Conservation (phyloP, 2,888 invertebrate genomes). For the Watsonalla binaria region DNA sequence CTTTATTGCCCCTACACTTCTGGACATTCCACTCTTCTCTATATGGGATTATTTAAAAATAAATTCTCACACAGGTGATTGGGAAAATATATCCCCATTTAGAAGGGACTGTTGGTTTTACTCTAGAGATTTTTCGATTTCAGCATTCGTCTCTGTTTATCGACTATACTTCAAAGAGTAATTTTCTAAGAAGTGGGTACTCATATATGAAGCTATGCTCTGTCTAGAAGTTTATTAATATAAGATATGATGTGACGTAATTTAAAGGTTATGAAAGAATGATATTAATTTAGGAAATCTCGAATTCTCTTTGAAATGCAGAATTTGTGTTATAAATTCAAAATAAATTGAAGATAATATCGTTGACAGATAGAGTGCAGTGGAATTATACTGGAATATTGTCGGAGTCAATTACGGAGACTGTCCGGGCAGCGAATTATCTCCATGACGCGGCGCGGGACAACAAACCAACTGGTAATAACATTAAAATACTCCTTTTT, state of each 20-base stretch:
- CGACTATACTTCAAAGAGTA: no score
- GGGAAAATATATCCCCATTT: neutral
- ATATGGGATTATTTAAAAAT: neutral
- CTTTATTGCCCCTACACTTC: conserved; percentile 57
- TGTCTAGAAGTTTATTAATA: neutral
- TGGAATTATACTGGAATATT: conserved; percentile 42
- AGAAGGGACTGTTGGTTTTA: neutral
- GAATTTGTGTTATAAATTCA: no score
- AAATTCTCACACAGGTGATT: neutral
- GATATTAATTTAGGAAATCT: no score
- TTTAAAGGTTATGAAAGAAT: no score
- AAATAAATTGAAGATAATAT: neutral
- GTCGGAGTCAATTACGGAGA: conserved; percentile 51
- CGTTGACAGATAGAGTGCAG: conserved; percentile 33
- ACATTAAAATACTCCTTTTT: conserved; percentile 38
- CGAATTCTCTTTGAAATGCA: no score
- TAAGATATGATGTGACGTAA: neutral
- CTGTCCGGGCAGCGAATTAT: conserved; percentile 43
- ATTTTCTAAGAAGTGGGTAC: no score
- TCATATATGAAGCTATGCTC: no score
- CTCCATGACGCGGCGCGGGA: conserved; percentile 43
- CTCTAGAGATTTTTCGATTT: neutral
- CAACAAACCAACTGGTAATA: conserved; percentile 45
- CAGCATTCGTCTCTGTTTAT: neutral
- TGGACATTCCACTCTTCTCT: conserved; percentile 14